Conservation (phyloP, 2,113 vertebrate genomes). For the Sterna hirundo region DNA sequence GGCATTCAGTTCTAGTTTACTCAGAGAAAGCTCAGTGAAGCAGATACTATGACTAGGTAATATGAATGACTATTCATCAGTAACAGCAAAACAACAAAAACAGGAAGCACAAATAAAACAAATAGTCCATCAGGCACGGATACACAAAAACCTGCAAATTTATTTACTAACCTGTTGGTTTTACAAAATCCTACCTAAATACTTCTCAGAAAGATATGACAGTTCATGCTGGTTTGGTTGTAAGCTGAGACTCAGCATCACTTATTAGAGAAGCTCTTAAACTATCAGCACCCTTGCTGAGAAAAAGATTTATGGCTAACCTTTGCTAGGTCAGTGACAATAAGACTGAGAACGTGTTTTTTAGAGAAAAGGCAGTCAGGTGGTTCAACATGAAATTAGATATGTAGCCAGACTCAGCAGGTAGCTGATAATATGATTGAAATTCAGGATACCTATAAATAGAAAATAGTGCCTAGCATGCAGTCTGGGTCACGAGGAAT, state of each 20-base stretch:
- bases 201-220: not conserved
- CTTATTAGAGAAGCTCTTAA: slow-evolving; percentile 50
- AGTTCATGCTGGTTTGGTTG: slow-evolving; percentile 1
- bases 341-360: slow-evolving; percentile 25
- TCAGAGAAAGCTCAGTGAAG: not conserved
- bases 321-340: slow-evolving; percentile 56
- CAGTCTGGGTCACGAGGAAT: not conserved
- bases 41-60: not conserved
- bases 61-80: not conserved
- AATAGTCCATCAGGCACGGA: not conserved
- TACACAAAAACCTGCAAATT: not conserved
- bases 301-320: slow-evolving; percentile 65
- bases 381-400: slow-evolving; percentile 58
- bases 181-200: slow-evolving; percentile 8
- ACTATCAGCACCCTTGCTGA: slow-evolving; percentile 48
- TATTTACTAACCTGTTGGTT: not conserved
- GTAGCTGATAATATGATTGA: slow-evolving; percentile 47
- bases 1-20: not conserved
- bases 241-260: not conserved
- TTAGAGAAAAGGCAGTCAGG: slow-evolving; percentile 49
- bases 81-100: not conserved
- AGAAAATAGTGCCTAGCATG: not conserved
- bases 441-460: slow-evolving; percentile 43
- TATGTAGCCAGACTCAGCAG: slow-evolving; percentile 41
- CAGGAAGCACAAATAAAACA: not conserved